Conservation (phyloP, 2,888 invertebrate species). For the Priapulus caudatus region DNA sequence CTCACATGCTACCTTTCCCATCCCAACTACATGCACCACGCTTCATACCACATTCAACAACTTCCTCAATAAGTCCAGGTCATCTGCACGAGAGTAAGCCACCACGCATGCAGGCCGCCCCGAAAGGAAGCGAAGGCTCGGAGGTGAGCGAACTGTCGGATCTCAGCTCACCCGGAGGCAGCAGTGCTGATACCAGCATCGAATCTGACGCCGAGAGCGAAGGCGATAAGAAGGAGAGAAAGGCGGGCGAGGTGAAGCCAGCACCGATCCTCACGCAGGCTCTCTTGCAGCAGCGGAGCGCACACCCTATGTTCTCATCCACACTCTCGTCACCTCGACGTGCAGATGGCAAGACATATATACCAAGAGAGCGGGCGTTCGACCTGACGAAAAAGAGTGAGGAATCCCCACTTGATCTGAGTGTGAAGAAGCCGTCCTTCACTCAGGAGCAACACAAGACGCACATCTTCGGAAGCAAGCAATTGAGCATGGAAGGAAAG, state of each 20-base stretch:
- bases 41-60: background rate
- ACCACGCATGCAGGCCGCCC: background rate
- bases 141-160: background rate
- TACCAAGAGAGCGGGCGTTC: too few species aligned
- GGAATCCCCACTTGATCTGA: background rate
- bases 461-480: conserved; percentile 29
- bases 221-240: background rate
- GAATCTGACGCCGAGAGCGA: background rate
- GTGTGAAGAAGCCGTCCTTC: conserved; percentile 3
- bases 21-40: background rate
- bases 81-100: background rate
- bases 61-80: background rate
- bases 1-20: background rate
- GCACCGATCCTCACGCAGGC: background rate
- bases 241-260: background rate
- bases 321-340: background rate
- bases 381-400: background rate
- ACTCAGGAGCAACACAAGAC: conserved; percentile 29
- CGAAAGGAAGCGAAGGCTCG: background rate
- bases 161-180: background rate
- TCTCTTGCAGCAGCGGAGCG: background rate
- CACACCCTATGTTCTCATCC: background rate
- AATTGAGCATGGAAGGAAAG: conserved; percentile 19
- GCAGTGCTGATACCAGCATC: background rate
- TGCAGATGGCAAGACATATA: background rate